A percentile compares a stretch with the other conserved stretches of the same genome.
phyloP scores from a whole-genome alignment of 2,797 vertebrate species.

The Dallia pectoralis region DNA sequence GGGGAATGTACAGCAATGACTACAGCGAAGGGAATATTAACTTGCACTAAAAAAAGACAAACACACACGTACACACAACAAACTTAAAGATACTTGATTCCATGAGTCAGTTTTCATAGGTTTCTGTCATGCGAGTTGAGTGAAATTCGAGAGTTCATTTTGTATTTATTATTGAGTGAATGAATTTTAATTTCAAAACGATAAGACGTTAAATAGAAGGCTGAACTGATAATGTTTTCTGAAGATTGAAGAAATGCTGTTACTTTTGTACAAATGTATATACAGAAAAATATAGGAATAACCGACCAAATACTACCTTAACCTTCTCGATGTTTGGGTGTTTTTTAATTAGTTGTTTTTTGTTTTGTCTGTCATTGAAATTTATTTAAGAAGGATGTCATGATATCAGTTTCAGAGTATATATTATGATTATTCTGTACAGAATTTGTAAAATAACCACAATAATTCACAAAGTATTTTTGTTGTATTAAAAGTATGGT shows the following conservation, averaged over 20 bases:
- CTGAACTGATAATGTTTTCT: conserved; percentile 94
- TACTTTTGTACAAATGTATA: conserved; percentile 99
- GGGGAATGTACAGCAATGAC: conserved; percentile 99
- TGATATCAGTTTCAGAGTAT: conserved; percentile 84
- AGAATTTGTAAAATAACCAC: conserved; percentile 84
- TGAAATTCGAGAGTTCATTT: conserved; percentile 98
- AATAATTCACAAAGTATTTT: conserved; percentile 83
- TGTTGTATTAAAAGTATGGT: conserved; percentile 83
- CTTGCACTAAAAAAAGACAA: conserved; percentile 94
- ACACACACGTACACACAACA: conserved; percentile 59
- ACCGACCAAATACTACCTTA: conserved; percentile 99
- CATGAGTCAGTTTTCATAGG: conserved; percentile 99
- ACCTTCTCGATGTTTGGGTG: conserved; percentile 92
- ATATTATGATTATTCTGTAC: conserved; percentile 84
- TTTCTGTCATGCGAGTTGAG: conserved; percentile 85
- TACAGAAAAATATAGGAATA: conserved; percentile 96
- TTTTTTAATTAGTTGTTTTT: conserved; percentile 73
- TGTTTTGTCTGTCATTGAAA: conserved; percentile 73
- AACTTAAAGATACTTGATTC: conserved; percentile 99
- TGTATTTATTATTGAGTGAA: conserved; percentile 99
- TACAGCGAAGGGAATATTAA: conserved; percentile 99
- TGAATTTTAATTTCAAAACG: conserved; percentile 84
- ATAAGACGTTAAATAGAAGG: conserved; percentile 88
- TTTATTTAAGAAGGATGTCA: conserved; percentile 86
- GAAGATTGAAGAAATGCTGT: conserved; percentile 97